Base-by-base conservation (phyloP, 1,140 invertebrate genomes). In the Zaprionus nigranus region DNA sequence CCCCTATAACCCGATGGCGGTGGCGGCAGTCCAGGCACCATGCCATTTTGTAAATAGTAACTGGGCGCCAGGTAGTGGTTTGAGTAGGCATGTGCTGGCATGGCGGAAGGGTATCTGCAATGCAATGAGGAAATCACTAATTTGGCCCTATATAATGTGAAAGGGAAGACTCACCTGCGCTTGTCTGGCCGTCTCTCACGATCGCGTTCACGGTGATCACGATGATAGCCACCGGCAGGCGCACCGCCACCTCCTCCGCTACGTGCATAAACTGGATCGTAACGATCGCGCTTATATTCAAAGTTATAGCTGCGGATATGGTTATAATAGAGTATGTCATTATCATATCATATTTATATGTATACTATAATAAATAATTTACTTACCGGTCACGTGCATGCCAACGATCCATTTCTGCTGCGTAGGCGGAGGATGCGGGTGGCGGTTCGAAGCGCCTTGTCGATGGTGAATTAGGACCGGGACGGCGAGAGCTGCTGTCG, bases 171-270 rank as follows among this genome's bases (percentile, higher is more conserved):
- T 84, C 17, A 95, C 94, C 93, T 93, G 90, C 94, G 93, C 68
- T 94, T 94, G 51, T 95, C 94, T 80, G 94, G 93, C 68, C 93
- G 84, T 61, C 94, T 92, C 56, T 95, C 94, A 46, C 94, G 93
- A 76, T 95, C 94, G 26, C 90, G 94, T 28, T 88, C 94, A 26
- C 94, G 92, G 75, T 94, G 93, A 93, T 94, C 85, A 46, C 90
- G 84, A 78, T 92, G 90, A 69, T 88, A 83, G 26, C 81, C 71
- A 65, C 75, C 64, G 30, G 62, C 66, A n/a, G 60, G 53, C 38
- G 64, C 78, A 24, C 65, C 49, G 15, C 79, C 72, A 6, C 72
- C 67, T 53, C 76, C 73, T 13, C 63, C 71, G 38, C 78, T 72
- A 12, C 92, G 81, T 9, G 72, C 53, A 77, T 91, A 90, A 1